Percentiles rank a stretch among this genome's conserved stretches.
phyloP scores from a whole-genome alignment of 1,140 invertebrate genomes.

The Homalodisca vitripennis region DNA sequence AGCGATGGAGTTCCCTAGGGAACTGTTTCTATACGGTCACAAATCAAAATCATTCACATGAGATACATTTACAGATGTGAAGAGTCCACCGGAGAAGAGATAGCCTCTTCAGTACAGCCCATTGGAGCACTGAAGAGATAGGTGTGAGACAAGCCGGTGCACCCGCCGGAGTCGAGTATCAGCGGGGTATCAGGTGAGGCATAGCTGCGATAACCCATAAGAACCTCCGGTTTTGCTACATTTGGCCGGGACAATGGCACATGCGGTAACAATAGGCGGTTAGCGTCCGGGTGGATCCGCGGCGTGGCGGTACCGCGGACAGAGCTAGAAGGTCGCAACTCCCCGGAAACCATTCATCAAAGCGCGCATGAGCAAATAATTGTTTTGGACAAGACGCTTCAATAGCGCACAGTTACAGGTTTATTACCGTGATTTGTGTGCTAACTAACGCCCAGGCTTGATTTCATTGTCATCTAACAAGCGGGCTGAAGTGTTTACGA shows the following conservation, averaged over 20 bases:
- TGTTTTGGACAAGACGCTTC: slow-evolving; percentile 6
- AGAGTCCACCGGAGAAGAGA: too few relatives aligned
- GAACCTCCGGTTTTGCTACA: slow-evolving; percentile 13
- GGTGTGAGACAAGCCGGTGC: too few relatives aligned
- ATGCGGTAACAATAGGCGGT: background rate
- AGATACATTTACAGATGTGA: too few relatives aligned
- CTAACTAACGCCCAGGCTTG: background rate
- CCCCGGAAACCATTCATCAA: slow-evolving; percentile 9
- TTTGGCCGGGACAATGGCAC: slow-evolving; percentile 10
- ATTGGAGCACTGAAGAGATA: too few relatives aligned
- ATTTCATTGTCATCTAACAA: background rate
- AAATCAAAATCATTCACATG: too few relatives aligned
- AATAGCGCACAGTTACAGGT: background rate
- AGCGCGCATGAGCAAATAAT: background rate
- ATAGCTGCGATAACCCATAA: background rate
- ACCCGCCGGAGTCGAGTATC: too few relatives aligned
- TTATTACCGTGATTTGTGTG: background rate
- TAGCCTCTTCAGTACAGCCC: too few relatives aligned
- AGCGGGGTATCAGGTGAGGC: background rate
- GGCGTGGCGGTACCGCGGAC: too few relatives aligned
- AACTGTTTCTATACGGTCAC: too few relatives aligned
- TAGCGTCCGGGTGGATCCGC: slow-evolving; percentile 16
- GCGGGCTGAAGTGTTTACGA: slow-evolving; percentile 7
- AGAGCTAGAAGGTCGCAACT: too few relatives aligned
- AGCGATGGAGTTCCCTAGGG: too few relatives aligned